Base-by-base conservation (phyloP, 1,140 invertebrate genomes). In the Apocrypta bakeri region DNA sequence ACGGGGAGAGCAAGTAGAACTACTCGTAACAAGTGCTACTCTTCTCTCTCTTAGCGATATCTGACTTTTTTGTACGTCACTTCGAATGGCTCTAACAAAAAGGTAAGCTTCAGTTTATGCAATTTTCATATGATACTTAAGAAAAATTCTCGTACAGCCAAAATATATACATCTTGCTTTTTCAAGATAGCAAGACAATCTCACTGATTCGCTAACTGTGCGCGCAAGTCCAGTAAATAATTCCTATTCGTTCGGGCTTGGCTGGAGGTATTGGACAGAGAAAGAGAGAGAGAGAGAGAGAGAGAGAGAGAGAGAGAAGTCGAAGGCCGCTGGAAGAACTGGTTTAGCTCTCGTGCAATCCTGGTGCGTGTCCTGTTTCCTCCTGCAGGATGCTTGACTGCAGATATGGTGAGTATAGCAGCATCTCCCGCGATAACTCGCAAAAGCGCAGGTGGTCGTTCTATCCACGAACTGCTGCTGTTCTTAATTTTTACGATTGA, bases 301-400 rank as follows among this genome's bases (percentile, higher is more conserved):
- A 48, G 42, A 48, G 42, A 17, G 3, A 33, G 68, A 17, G 27
- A 21, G 21, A 33, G 25, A 37, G 68, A 12, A 72, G 29, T n/a
- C 21, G 31, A 56, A 56, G 24, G 73, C 73, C 24, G 17, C 33
- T 7, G 2, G 42, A 63, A 29, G 42, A 76, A 76, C 73, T 76
- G 73, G 42, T 76, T 76, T 76, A 76, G 27, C 73, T 66, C 63
- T 9, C 27, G 56, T 11, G 56, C 63, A 61, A 76, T 76, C 73
- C 56, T 27, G 73, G 42, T 9, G 73, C 56, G 72, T 76, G 56
- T 72, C 33, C 31, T 72, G 9, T 48, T 74, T 25, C 48, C 48
- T 33, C 73, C 73, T 48, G 27, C 73, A 76, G 73, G 73, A 63
- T 42, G 37, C 24, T 1, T 8, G n/a, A 6, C 25, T 61, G 17